These are phyloP conservation scores for Hyppa rectilinea DNA, from an alignment of 2,888 invertebrate genomes.

Conservation along the genomic window DNA sequence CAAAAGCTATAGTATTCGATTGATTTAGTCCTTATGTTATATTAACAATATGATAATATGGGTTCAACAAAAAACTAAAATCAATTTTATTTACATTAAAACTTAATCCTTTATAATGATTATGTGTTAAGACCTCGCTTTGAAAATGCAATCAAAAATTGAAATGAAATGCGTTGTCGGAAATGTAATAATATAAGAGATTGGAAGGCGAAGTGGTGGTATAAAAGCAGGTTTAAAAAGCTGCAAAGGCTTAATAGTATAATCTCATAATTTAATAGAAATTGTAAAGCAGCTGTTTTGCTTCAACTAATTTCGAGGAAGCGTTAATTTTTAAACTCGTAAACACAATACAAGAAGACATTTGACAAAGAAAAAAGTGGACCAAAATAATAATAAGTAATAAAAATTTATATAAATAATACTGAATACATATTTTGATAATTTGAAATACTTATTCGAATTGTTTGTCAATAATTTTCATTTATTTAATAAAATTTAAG, in stretches of 20 bases:
- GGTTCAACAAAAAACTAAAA: conserved; percentile 84
- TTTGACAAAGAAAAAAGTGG: conserved; percentile 15
- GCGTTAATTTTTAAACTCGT: conserved; percentile 54
- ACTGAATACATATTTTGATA: conserved; percentile 60
- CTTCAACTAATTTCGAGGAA: conserved; percentile 45
- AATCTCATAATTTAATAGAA: conserved; percentile 45
- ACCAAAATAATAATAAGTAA: conserved; percentile 25
- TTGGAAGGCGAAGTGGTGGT: conserved; percentile 55
- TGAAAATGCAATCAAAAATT: conserved; percentile 73
- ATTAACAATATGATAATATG: conserved; percentile 79
- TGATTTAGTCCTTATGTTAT: conserved; percentile 78
- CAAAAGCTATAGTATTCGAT: conserved; percentile 80
- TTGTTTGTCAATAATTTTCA: conserved; percentile 58
- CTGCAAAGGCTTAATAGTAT: conserved; percentile 53
- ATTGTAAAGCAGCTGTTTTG: conserved; percentile 29
- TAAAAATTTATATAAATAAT: conserved; percentile 55
- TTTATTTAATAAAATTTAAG: conserved; percentile 68
- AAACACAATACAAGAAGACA: conserved; percentile 51
- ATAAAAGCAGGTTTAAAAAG: conserved; percentile 43
- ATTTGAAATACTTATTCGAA: conserved; percentile 49
- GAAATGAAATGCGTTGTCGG: conserved; percentile 77
- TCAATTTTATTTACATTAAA: conserved; percentile 86
- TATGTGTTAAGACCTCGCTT: conserved; percentile 64
- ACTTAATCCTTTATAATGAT: conserved; percentile 70
- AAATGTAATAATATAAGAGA: conserved; percentile 68